Base-by-base conservation (phyloP, 2,888 invertebrate genomes). In the Volucella inflata region DNA sequence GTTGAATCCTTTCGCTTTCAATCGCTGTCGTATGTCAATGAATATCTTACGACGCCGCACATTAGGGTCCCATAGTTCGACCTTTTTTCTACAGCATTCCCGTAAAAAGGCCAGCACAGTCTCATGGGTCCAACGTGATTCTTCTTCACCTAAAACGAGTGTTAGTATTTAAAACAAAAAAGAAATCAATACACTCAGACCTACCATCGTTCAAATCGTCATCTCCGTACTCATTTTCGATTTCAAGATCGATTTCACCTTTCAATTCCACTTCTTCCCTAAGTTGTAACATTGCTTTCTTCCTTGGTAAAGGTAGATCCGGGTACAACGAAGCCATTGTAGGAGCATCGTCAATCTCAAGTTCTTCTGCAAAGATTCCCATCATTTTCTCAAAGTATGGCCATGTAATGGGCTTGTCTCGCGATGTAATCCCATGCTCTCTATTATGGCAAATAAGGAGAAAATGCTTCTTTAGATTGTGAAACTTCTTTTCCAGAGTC, bases 301-400 rank as follows among this genome's bases (percentile, higher is more conserved):
- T 70, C 36, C 65, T 68, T n/a, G 68, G 67, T 3, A 38, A 51
- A 0, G 59, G 64, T 0, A 67, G 46, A 1, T 70, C 70, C 9
- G 84, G 83, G 51, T 83, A 83, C 0, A 84, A 38, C 0, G 84
- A 84, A 8, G 79, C 79, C 84, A 79, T 84, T 38, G 84, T 84
- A 0, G 84, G 84, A 0, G 74, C 79, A 48, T 84, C 84, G 1
- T 75, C 84, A 2, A 79, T 79, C 2, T 57, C 70, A 14, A 84
- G 8, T 12, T 84, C 84, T 36, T 84, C 84, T 1, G 84, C 67
- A 14, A 80, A 84, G 10, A 84, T 80, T 6, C 60, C 70, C 75
- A 80, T 71, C 80, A 84, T 80, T 38, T 55, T 51, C 0, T 50
- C 10, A 36, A 71, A 67, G 42, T 60, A 80, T 8, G 42, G 65